These are phyloP conservation scores for Gastrophryne carolinensis DNA, from an alignment of 2,797 vertebrate genomes.

Conservation along the genomic window DNA sequence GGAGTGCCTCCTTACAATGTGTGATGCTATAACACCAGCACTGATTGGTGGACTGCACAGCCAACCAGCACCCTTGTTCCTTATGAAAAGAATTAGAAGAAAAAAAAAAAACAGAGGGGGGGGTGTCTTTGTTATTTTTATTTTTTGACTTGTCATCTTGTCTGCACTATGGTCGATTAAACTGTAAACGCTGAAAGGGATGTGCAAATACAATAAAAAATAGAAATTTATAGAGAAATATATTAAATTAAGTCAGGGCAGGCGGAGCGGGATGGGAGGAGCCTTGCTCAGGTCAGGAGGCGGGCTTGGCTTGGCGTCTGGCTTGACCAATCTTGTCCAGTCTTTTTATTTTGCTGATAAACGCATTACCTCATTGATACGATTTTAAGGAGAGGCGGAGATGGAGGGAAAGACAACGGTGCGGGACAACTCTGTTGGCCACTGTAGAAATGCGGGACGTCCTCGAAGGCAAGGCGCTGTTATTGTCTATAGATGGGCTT, in stretches of 20 bases:
- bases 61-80: conserved; percentile 76
- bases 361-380: conserved; percentile 76
- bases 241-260: conserved; percentile 20
- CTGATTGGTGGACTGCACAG: conserved; percentile 70
- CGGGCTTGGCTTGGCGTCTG: not conserved
- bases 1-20: conserved; percentile 71
- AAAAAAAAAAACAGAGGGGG: not conserved
- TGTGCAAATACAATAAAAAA: conserved; percentile 75
- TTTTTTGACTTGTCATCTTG: conserved; percentile 82
- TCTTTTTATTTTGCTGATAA: conserved; percentile 61
- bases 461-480: too few species aligned
- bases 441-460: too few species aligned
- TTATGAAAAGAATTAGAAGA: conserved; percentile 33
- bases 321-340: conserved; percentile 58
- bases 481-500: too few species aligned
- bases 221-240: conserved; percentile 53
- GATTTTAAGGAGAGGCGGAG: not conserved
- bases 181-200: conserved; percentile 96
- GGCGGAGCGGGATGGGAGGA: not conserved
- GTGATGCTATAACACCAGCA: conserved; percentile 81
- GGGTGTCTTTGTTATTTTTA: conserved; percentile 68
- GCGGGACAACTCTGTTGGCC: too few species aligned
- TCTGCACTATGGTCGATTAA: conserved; percentile 96
- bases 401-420: too few species aligned
- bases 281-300: conserved; percentile 13